A percentile compares a stretch with the other conserved stretches of the same genome.
Conservation (phyloP, 2,113 vertebrate genomes). For the Notechis scutatus region DNA sequence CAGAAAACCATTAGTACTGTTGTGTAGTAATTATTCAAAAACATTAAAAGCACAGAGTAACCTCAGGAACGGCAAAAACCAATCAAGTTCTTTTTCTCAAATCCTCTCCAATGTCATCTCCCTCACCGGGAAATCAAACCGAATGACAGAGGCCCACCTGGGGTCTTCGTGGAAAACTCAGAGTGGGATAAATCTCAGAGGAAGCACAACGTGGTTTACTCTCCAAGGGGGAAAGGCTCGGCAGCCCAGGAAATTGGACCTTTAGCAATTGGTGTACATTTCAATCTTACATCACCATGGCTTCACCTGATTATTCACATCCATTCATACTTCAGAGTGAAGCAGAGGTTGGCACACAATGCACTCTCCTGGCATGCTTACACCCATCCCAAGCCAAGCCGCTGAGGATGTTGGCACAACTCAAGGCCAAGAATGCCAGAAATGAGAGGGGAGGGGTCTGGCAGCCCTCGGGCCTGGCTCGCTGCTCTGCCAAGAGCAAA, state of each 20-base stretch:
- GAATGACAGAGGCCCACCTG: background rate
- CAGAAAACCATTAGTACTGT: background rate
- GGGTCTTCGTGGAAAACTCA: background rate
- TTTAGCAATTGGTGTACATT: slow-evolving; percentile 17
- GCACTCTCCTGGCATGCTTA: background rate
- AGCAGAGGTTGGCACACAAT: background rate
- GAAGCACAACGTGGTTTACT: background rate
- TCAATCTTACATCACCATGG: slow-evolving; percentile 5
- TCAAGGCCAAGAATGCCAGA: background rate
- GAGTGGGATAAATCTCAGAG: background rate
- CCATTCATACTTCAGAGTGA: background rate
- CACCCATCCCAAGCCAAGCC: background rate
- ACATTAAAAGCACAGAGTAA: background rate
- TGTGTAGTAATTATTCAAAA: background rate
- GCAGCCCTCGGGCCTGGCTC: background rate
- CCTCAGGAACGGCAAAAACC: background rate
- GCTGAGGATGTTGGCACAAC: background rate
- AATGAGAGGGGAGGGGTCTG: background rate
- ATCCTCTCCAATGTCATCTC: background rate
- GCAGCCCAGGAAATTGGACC: background rate
- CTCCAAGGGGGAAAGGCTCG: background rate
- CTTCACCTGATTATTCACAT: background rate
- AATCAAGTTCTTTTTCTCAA: background rate
- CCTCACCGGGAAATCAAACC: background rate
- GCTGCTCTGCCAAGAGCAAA: background rate